Conservation (phyloP, 2,113 vertebrate genomes). For the Puffinus mauretanicus region DNA sequence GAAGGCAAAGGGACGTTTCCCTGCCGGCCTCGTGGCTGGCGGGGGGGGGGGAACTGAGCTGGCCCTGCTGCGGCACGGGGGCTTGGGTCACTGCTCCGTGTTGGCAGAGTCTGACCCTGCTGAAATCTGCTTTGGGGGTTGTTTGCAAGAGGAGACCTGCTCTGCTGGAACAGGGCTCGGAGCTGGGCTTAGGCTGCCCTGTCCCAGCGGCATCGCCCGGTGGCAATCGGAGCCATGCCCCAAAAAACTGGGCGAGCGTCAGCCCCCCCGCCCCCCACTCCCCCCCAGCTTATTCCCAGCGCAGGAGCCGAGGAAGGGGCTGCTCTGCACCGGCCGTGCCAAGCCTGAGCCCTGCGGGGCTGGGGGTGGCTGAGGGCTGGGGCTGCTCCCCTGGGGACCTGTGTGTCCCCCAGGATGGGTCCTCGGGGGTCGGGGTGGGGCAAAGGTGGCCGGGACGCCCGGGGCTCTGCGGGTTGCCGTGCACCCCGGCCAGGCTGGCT, state of each 20-base stretch:
- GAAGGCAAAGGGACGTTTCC: neutral
- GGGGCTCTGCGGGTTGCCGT: neutral
- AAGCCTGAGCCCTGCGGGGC: accelerated
- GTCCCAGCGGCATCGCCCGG: accelerated
- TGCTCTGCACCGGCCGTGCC: neutral
- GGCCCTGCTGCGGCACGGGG: accelerated
- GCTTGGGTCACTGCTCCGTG: neutral
- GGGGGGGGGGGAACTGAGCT: neutral
- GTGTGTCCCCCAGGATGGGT: neutral
- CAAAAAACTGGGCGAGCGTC: accelerated
- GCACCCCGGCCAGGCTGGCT: neutral
- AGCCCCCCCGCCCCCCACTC: neutral
- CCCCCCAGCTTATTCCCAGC: accelerated
- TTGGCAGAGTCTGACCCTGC: neutral
- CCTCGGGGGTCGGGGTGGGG: accelerated
- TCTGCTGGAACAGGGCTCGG: neutral
- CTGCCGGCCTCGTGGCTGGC: neutral
- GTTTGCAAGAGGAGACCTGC: neutral
- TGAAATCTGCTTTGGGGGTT: accelerated
- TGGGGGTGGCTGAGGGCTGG: neutral
- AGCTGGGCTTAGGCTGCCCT: neutral
- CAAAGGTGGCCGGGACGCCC: accelerated
- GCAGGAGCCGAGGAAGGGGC: neutral
- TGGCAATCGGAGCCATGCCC: accelerated
- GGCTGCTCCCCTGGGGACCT: neutral